These are phyloP conservation scores for Listrodromus nycthemerus DNA, from an alignment of 2,888 invertebrate genomes.

Conservation along the genomic window DNA sequence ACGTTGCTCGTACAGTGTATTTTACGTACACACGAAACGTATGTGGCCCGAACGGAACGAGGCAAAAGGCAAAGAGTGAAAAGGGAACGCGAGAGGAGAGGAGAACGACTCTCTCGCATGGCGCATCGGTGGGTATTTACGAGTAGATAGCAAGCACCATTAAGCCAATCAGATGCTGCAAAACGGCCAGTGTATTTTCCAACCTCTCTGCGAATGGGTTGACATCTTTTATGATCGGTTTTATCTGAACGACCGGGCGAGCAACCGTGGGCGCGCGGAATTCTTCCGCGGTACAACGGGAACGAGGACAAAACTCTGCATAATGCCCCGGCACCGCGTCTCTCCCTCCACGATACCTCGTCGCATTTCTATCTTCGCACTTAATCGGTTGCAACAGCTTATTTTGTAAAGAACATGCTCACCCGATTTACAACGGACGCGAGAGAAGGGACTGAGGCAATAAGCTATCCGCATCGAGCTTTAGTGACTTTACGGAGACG, in stretches of 20 bases:
- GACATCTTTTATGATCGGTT: constrained; percentile 72
- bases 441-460: neutral
- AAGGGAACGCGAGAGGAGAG: constrained; percentile 11
- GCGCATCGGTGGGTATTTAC: constrained; percentile 65
- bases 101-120: constrained; percentile 12
- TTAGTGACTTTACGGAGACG: neutral
- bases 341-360: constrained; percentile 12
- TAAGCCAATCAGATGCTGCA: constrained; percentile 72
- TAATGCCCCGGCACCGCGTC: constrained; percentile 1
- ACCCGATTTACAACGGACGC: constrained; percentile 54
- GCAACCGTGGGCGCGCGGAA: neutral
- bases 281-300: constrained; percentile 7
- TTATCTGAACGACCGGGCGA: constrained; percentile 67
- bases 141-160: constrained; percentile 69
- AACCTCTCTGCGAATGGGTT: constrained; percentile 68
- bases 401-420: constrained; percentile 57
- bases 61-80: neutral
- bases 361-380: constrained; percentile 57
- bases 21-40: neutral
- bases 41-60: constrained; percentile 4
- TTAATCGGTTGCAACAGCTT: constrained; percentile 62
- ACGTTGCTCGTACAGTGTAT: neutral
- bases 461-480: constrained; percentile 5
- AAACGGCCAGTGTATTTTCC: constrained; percentile 71
- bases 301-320: constrained; percentile 46